phyloP scores from a whole-genome alignment of 2,888 invertebrate genomes.

The Patella ulyssiponensis region DNA sequence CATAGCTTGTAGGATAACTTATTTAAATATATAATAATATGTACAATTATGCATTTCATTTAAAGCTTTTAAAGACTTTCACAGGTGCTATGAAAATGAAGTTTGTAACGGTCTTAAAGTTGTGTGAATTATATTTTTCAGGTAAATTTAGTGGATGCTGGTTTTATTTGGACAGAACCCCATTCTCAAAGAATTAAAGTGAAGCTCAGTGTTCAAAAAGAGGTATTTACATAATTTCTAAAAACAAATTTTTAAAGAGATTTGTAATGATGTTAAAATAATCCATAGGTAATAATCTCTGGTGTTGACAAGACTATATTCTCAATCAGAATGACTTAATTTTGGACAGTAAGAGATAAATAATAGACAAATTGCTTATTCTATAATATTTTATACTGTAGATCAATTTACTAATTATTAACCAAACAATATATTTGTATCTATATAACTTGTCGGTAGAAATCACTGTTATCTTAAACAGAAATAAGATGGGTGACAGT shows the following conservation, averaged over 20 bases:
- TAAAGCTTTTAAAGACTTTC: too few relatives aligned
- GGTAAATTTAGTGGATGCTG: slow-evolving; percentile 94
- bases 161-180: slow-evolving; percentile 98
- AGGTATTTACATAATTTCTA: slow-evolving; percentile 74
- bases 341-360: too few relatives aligned
- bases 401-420: too few relatives aligned
- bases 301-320: neutral
- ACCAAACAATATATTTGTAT: too few relatives aligned
- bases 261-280: neutral
- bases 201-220: slow-evolving; percentile 90
- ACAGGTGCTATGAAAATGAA: neutral
- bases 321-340: too few relatives aligned
- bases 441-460: too few relatives aligned
- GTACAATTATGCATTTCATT: neutral
- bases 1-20: slow-evolving; percentile 74
- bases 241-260: too few relatives aligned
- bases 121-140: slow-evolving; percentile 60
- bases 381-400: too few relatives aligned
- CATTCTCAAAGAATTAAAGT: slow-evolving; percentile 98
- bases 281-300: neutral
- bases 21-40: neutral
- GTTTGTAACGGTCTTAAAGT: neutral
- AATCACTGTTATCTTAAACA: too few relatives aligned
- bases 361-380: too few relatives aligned
- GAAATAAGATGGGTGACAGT: too few relatives aligned